These are phyloP conservation scores for Melangyna quadrimaculata DNA, from an alignment of 2,888 invertebrate species.

Conservation along the genomic window DNA sequence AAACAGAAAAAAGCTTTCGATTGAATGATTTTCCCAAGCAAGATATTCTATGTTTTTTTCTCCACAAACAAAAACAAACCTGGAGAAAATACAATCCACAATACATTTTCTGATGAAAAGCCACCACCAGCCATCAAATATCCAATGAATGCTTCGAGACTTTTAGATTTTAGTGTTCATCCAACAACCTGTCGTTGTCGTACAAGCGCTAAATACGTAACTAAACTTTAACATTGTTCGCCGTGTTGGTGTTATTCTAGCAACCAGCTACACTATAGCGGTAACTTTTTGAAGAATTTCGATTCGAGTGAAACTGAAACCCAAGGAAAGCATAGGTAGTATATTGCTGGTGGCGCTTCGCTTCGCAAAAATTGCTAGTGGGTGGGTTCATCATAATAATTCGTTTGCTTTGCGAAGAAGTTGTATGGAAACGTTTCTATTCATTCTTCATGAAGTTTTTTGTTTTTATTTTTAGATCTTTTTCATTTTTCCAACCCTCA, in stretches of 20 bases:
- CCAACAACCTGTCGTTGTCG: slow-evolving; percentile 65
- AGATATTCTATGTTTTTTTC: slow-evolving; percentile 59
- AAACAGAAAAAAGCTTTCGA: not conserved
- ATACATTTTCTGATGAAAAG: slow-evolving; percentile 34
- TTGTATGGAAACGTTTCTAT: slow-evolving; percentile 50
- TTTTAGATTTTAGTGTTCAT: slow-evolving; percentile 64
- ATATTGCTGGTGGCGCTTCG: slow-evolving; percentile 11
- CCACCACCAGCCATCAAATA: not conserved
- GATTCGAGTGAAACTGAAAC: slow-evolving; percentile 8
- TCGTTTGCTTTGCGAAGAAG: slow-evolving; percentile 21
- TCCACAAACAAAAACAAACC: not conserved
- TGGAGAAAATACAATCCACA: slow-evolving; percentile 63
- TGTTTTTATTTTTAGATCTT: not conserved
- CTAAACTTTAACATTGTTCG: slow-evolving; percentile 32
- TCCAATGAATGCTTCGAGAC: not conserved
- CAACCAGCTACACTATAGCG: not conserved
- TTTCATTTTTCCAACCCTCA: slow-evolving; percentile 1
- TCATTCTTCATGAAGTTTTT: slow-evolving; percentile 51
- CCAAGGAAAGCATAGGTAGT: too few species aligned
- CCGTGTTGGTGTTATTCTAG: too few species aligned
- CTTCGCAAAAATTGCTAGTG: slow-evolving; percentile 7
- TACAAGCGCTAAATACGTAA: slow-evolving; percentile 17
- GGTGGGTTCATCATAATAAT: slow-evolving; percentile 27
- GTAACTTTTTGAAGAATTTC: slow-evolving; percentile 4
- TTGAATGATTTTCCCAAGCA: slow-evolving; percentile 25